A percentile compares a stretch with the other conserved stretches of the same genome.
Conservation (phyloP, 2,113 vertebrate species). For the Phoenicopterus ruber region DNA sequence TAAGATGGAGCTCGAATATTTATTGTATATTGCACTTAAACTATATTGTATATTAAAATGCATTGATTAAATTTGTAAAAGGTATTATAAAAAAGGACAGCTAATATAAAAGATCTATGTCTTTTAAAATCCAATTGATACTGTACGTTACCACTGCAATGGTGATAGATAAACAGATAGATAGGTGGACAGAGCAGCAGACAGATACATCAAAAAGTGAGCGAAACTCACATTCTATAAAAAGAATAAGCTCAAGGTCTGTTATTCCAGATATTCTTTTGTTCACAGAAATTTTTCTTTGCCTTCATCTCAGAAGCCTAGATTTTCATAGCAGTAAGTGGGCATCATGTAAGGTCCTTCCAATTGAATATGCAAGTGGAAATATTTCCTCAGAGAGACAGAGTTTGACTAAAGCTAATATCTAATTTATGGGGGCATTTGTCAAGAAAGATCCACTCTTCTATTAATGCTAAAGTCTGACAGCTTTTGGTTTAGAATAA, state of each 20-base stretch:
- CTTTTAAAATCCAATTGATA: conserved; percentile 75
- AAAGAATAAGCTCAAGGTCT: conserved; percentile 18
- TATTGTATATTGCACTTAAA: conserved; percentile 80
- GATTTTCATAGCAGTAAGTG: conserved; percentile 57
- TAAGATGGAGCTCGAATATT: conserved; percentile 80
- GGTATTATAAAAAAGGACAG: conserved; percentile 80
- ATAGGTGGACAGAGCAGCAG: conserved; percentile 15
- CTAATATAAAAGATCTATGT: conserved; percentile 78
- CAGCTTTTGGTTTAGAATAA: conserved; percentile 35
- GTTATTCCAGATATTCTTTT: conserved; percentile 47
- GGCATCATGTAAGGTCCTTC: conserved; percentile 37
- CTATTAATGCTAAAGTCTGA: conserved; percentile 30
- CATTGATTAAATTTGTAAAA: conserved; percentile 84
- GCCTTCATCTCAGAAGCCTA: neutral
- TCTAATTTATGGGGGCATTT: conserved; percentile 72
- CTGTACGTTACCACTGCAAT: conserved; percentile 22
- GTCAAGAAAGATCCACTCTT: conserved; percentile 63
- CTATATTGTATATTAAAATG: conserved; percentile 81
- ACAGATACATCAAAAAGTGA: conserved; percentile 55
- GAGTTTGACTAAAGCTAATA: conserved; percentile 67
- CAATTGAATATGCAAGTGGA: conserved; percentile 59
- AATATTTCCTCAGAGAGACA: conserved; percentile 67
- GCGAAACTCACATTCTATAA: conserved; percentile 17
- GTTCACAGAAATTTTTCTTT: conserved; percentile 54
- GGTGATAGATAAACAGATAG: conserved; percentile 42